Evolutionary conservation across 1,140 invertebrate species (phyloP), one percentile per base, ranked within the genome.

Genomic region (Uloborus diversus): DNA sequence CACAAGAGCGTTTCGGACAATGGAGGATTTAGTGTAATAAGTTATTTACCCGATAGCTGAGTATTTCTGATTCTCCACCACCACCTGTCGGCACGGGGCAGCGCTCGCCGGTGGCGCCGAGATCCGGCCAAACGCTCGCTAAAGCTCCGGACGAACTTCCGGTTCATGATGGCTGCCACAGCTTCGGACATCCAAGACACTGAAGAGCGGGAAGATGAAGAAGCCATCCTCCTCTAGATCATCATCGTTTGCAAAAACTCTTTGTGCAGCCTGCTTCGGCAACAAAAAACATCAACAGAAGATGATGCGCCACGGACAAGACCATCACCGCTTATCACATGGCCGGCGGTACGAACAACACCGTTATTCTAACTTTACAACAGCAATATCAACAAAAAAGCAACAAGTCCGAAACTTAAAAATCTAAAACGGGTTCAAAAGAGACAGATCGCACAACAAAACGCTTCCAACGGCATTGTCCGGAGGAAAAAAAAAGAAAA

Each of bases 101-200:
- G 33, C 5, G 76, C 70, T 23, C 80, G 57, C 3, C 81, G 62
- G 9, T 73, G 79, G 5, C 80, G 28, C 20, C 59, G 33, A 37
- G 59, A 69, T 9, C 79, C 79, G 33, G 82, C 78, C 1, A 83
- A 32, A n/a, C 82, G 28, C n/a, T 83, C 82, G 37, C 82, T 83
- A 59, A 83, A 83, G 49, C 82, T 83, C 7, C 82, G 69, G 28
- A 83, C 79, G 32, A 83, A 83, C 32, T 69, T 76, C 3, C 81
- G 53, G 25, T 81, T 82, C 57, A 82, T 78, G 4, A 83, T 61
- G 3, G 81, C 69, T 7, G 81, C 20, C 35, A 82, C 71, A 32
- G 75, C 81, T 17, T 80, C 82, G 9, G 68, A 80, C 79, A 82
- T 81, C 70, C 73, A 79, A 9, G 75, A 80, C 13, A 49, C 27